Conservation (phyloP, 1,140 invertebrate species). For the Lasioglossum albipes region DNA sequence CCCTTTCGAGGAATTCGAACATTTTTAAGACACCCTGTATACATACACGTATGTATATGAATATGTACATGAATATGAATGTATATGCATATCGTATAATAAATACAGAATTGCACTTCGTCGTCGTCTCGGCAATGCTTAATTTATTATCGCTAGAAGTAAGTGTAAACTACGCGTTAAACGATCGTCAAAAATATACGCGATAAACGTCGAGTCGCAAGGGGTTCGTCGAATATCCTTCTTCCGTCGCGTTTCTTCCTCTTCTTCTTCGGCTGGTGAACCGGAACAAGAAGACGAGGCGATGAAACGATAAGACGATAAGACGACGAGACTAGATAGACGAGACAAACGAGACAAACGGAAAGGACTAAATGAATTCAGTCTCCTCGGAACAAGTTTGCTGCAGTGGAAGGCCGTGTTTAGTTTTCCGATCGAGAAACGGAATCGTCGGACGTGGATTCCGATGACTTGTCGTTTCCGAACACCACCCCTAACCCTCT, state of each 20-base stretch:
- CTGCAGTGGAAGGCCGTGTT: constrained; percentile 61
- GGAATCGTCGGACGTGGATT: constrained; percentile 1
- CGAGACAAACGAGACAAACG: constrained; percentile 9
- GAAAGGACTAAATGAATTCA: constrained; percentile 38
- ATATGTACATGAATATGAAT: not conserved
- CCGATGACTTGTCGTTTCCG: no score
- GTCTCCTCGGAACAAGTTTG: constrained; percentile 57
- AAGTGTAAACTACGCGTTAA: constrained; percentile 39
- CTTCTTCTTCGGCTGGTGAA: not conserved
- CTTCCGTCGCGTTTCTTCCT: not conserved
- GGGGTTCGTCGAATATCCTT: not conserved
- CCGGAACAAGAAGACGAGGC: no score
- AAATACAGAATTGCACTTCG: constrained; percentile 36
- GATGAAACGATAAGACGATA: not conserved
- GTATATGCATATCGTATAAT: not conserved
- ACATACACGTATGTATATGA: no score
- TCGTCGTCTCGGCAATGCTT: constrained; percentile 18
- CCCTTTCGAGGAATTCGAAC: no score
- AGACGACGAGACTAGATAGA: not conserved
- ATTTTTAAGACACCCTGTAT: no score
- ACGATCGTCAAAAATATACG: constrained; percentile 39
- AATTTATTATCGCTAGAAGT: constrained; percentile 12
- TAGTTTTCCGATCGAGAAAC: constrained; percentile 46
- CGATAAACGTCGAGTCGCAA: not conserved
- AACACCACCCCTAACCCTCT: no score